A percentile compares a stretch with the other conserved stretches of the same genome.
Conservation (phyloP, 2,888 invertebrate genomes). For the Fragum whitleyi region DNA sequence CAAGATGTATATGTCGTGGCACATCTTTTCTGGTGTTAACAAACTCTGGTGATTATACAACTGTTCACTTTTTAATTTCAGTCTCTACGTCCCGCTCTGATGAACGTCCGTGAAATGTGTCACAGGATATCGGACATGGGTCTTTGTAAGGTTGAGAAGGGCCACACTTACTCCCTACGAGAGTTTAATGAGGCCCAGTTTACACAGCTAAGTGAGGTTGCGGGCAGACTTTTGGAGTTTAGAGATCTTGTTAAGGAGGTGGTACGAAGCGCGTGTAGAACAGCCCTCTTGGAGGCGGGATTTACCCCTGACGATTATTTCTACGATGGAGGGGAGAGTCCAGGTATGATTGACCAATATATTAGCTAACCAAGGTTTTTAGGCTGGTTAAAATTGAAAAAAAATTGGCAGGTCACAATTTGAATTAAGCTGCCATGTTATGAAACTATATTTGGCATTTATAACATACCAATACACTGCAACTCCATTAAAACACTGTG, state of each 20-base stretch:
- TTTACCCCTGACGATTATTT: slow-evolving; percentile 91
- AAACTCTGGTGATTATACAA: too few relatives aligned
- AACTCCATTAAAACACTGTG: too few relatives aligned
- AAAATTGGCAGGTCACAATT: too few relatives aligned
- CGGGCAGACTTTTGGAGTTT: slow-evolving; percentile 84
- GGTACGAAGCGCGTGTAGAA: slow-evolving; percentile 90
- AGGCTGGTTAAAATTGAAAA: too few relatives aligned
- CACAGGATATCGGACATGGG: slow-evolving; percentile 86
- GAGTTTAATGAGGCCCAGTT: slow-evolving; percentile 85
- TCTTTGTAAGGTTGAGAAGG: slow-evolving; percentile 85
- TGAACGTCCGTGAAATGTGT: slow-evolving; percentile 88
- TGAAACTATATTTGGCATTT: too few relatives aligned
- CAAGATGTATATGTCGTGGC: too few relatives aligned
- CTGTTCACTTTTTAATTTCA: slow-evolving; percentile 49
- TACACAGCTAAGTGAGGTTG: slow-evolving; percentile 84
- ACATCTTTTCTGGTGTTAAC: too few relatives aligned
- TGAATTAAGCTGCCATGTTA: too few relatives aligned
- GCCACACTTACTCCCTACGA: slow-evolving; percentile 83
- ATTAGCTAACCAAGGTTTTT: too few relatives aligned
- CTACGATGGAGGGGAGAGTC: slow-evolving; percentile 82
- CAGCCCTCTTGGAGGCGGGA: slow-evolving; percentile 91
- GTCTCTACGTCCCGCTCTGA: slow-evolving; percentile 90
- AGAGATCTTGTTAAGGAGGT: slow-evolving; percentile 87
- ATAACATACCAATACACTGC: too few relatives aligned
- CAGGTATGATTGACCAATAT: slow-evolving; percentile 60